phyloP scores from a whole-genome alignment of 2,113 vertebrate species.

The Neotoma lepida region DNA sequence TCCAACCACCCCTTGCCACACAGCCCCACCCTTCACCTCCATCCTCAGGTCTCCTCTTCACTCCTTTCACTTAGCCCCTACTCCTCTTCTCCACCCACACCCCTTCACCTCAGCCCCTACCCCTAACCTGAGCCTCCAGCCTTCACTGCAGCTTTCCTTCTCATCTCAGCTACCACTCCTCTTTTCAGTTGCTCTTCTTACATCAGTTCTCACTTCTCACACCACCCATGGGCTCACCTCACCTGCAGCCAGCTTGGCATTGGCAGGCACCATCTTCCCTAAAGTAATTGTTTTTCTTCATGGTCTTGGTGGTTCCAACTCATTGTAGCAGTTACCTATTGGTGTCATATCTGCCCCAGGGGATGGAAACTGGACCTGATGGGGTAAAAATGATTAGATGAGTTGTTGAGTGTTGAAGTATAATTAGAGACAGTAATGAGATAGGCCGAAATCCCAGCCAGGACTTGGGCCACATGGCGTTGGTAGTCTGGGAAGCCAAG shows the following conservation, averaged over 20 bases:
- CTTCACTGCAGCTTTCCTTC: not conserved
- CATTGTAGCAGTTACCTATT: not conserved
- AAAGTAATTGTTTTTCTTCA: not conserved
- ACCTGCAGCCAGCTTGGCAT: not conserved
- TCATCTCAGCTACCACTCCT: not conserved
- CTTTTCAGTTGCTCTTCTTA: not conserved
- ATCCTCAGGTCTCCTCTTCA: not conserved
- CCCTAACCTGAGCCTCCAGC: not conserved
- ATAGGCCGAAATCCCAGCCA: not conserved
- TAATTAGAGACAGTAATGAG: not conserved
- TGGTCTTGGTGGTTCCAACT: not conserved
- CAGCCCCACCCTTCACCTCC: not conserved
- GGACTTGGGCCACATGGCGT: not conserved
- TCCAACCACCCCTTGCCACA: not conserved
- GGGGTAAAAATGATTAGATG: not conserved
- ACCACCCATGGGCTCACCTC: not conserved
- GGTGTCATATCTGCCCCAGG: not conserved
- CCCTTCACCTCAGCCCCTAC: not conserved
- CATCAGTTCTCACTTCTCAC: not conserved
- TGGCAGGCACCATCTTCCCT: not conserved
- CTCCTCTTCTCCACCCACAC: not conserved
- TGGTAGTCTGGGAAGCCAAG: not conserved
- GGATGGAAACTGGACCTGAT: not conserved
- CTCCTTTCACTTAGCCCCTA: not conserved
- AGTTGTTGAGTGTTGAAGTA: not conserved